Conservation (phyloP, 2,113 vertebrate genomes). For the Phaethon lepturus region DNA sequence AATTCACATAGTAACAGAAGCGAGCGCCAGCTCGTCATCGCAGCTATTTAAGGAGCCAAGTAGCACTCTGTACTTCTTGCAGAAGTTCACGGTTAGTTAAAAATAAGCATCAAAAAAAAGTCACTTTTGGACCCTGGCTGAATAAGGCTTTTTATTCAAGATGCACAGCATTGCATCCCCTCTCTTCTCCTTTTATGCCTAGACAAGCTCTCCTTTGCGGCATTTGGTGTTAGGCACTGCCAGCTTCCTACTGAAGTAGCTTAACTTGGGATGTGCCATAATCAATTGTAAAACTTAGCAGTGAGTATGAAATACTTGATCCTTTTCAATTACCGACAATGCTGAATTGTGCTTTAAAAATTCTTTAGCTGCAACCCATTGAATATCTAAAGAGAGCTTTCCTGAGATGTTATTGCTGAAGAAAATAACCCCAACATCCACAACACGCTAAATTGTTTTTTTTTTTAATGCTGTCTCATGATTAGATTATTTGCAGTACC, state of each 20-base stretch:
- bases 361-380: not conserved
- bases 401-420: not conserved
- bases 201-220: slow-evolving; percentile 18
- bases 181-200: slow-evolving; percentile 53
- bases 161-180: slow-evolving; percentile 45
- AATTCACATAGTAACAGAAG: slow-evolving; percentile 77
- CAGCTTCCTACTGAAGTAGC: not conserved
- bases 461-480: slow-evolving; percentile 40
- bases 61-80: slow-evolving; percentile 66
- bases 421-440: slow-evolving; percentile 4
- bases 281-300: slow-evolving; percentile 47
- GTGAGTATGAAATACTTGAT: slow-evolving; percentile 3
- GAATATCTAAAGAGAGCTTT: slow-evolving; percentile 14
- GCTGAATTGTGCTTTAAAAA: slow-evolving; percentile 5
- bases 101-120: slow-evolving; percentile 75
- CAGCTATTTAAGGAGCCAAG: slow-evolving; percentile 75
- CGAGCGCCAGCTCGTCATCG: slow-evolving; percentile 57
- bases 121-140: slow-evolving; percentile 70
- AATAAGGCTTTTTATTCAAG: slow-evolving; percentile 69
- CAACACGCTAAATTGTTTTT: not conserved
- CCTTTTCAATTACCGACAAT: slow-evolving; percentile 7
- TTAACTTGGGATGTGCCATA: slow-evolving; percentile 32
- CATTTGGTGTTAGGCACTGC: not conserved
- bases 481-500: slow-evolving; percentile 42
- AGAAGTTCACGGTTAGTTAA: slow-evolving; percentile 79